Conservation (phyloP, 2,113 vertebrate genomes). For the Symphodus melops region DNA sequence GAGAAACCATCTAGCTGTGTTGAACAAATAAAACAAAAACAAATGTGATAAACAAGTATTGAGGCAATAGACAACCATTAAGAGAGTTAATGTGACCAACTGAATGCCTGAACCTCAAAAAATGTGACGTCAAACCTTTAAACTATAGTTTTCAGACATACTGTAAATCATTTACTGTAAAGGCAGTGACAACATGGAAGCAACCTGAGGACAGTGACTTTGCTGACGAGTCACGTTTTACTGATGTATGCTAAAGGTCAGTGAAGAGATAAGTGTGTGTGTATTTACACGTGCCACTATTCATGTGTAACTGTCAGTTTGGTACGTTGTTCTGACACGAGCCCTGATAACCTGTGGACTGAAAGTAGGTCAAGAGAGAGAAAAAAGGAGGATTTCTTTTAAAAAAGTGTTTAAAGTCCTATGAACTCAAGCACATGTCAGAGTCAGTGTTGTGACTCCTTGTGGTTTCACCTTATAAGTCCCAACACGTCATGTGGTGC, state of each 20-base stretch:
- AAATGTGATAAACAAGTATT: constrained; percentile 6
- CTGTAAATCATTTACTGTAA: neutral
- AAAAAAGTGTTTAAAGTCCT: neutral
- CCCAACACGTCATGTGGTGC: neutral
- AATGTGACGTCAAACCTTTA: neutral
- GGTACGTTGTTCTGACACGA: constrained; percentile 21
- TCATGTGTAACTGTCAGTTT: neutral
- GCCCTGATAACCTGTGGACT: neutral
- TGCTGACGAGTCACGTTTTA: neutral
- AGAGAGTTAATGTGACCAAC: neutral
- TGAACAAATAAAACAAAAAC: constrained; percentile 17
- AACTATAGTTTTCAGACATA: neutral
- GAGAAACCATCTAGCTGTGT: too few species aligned
- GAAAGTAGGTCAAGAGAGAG: constrained; percentile 12
- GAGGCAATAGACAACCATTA: neutral
- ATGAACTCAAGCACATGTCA: neutral
- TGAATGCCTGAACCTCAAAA: neutral
- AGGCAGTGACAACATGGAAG: neutral
- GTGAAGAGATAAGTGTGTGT: neutral
- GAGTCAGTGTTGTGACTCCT: neutral
- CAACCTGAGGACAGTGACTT: neutral
- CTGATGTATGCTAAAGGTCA: neutral
- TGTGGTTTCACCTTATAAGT: neutral
- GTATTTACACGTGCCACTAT: neutral
- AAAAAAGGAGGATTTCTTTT: neutral